phyloP scores from a whole-genome alignment of 2,797 vertebrate species.

The Odontamblyopus rebecca region DNA sequence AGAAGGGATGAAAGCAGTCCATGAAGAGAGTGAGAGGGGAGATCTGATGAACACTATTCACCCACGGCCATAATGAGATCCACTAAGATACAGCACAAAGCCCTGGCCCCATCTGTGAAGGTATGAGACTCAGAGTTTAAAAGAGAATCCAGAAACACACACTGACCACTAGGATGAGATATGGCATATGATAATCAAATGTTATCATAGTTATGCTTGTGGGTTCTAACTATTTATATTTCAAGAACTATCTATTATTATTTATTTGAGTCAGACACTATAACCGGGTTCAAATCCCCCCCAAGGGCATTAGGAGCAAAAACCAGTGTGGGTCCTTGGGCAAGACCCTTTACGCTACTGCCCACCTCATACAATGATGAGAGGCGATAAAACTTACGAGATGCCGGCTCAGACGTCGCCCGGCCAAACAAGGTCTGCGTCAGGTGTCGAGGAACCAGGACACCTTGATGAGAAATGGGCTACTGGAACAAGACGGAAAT shows the following conservation, averaged over 20 bases:
- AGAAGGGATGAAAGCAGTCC: conserved; percentile 42
- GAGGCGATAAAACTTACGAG: too few relatives aligned
- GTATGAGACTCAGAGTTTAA: conserved; percentile 38
- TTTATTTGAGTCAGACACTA: not conserved
- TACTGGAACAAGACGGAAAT: too few relatives aligned
- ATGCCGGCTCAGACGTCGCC: too few relatives aligned
- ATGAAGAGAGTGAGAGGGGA: conserved; percentile 40
- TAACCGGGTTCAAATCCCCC: too few relatives aligned
- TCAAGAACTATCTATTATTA: not conserved
- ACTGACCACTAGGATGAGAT: conserved; percentile 1
- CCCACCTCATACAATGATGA: too few relatives aligned
- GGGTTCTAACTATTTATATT: not conserved
- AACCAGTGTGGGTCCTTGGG: too few relatives aligned
- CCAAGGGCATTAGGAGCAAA: too few relatives aligned
- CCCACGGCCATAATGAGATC: conserved; percentile 53
- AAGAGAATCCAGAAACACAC: not conserved
- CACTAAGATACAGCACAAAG: conserved; percentile 59
- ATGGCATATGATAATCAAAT: not conserved
- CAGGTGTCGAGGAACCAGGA: too few relatives aligned
- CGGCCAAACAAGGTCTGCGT: too few relatives aligned
- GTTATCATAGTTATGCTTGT: not conserved
- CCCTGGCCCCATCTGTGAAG: conserved; percentile 47
- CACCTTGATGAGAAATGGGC: too few relatives aligned
- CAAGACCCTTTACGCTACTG: too few relatives aligned
- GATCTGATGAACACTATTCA: conserved; percentile 66